Base-by-base conservation (phyloP, 2,888 invertebrate species). In the Hipparchia sbordonii region DNA sequence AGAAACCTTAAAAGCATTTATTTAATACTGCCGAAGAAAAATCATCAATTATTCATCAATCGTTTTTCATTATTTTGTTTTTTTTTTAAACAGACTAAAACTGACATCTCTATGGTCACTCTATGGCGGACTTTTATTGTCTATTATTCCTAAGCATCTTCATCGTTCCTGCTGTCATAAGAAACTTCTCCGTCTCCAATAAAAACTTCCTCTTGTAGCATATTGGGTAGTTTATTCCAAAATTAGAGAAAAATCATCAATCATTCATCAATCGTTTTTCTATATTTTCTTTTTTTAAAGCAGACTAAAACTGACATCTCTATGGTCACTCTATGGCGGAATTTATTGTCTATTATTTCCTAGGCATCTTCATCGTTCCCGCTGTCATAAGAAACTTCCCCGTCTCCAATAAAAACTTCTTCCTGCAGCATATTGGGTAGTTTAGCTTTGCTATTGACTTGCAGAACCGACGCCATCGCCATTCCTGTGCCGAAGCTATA, bases 381-480 rank as follows among this genome's bases (percentile, higher is more conserved):
- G 75, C 93, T 94, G 66, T 94, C 94, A n/a, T 85, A 81, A 0
- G 93, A 93, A 0, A 93, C 91, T 67, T 94, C 92, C 0, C 94
- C 94, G 52, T 91, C 89, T 0, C 93, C 94, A n/a, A 87, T 83
- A 79, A 93, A 94, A 0, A 92, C 88, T 46, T 93, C 93, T 71
- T 94, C 94, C 1, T 82, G 80, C 0, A 81, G 84, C 81, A 90
- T 84, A 76, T 82, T 83, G 0, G 85, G 82, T 12, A 87, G 79
- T 71, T 82, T 84, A 0, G 79, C 78, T 52, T 80, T 83, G 77
- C 78, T 83, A 71, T 86, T 89, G 0, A 87, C 82, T 77, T 92
- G 92, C 73, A 94, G 80, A 72, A 94, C 85, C 0, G 94, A 92
- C 0, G 94, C 94, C 88, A 94, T 91, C 2, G 94, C 93, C 85